Percentiles rank a stretch among this genome's conserved stretches.
Conservation (phyloP, 2,113 vertebrate species). For the Glaucomys volans region DNA sequence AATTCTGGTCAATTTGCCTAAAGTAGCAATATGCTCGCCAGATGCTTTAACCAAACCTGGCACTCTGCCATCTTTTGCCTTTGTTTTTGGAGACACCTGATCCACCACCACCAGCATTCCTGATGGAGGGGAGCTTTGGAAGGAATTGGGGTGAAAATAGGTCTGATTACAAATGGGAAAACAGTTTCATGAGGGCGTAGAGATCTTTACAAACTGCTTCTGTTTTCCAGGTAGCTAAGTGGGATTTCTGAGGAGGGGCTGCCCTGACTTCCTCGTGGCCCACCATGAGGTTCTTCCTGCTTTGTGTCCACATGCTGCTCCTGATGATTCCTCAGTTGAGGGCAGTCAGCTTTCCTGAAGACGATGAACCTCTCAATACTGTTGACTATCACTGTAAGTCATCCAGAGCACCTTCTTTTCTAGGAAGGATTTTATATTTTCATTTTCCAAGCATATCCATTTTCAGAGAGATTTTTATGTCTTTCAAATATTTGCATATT, state of each 20-base stretch:
- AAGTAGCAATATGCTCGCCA: conserved; percentile 65
- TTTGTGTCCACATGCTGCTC: conserved; percentile 89
- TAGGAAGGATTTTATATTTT: neutral
- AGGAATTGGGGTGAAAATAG: neutral
- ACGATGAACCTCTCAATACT: conserved; percentile 91
- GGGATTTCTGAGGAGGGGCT: conserved; percentile 85
- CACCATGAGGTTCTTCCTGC: conserved; percentile 92
- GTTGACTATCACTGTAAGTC: conserved; percentile 97
- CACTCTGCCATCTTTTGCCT: neutral
- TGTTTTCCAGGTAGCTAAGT: conserved; percentile 90
- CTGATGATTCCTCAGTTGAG: conserved; percentile 86
- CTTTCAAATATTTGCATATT: conserved; percentile 51
- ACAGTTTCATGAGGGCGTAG: neutral
- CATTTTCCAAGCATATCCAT: conserved; percentile 8
- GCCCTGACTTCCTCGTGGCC: conserved; percentile 79
- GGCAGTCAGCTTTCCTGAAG: conserved; percentile 97
- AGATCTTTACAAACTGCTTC: conserved; percentile 8
- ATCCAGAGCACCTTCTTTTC: neutral
- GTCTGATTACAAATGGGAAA: neutral
- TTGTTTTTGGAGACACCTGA: neutral
- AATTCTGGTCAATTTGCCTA: conserved; percentile 76
- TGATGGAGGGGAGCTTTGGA: neutral
- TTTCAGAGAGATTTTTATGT: neutral
- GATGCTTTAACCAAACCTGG: conserved; percentile 70
- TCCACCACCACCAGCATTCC: neutral